Evolutionary conservation across 2,888 invertebrate genomes (phyloP).

Genomic region (Patella pellucida): DNA sequence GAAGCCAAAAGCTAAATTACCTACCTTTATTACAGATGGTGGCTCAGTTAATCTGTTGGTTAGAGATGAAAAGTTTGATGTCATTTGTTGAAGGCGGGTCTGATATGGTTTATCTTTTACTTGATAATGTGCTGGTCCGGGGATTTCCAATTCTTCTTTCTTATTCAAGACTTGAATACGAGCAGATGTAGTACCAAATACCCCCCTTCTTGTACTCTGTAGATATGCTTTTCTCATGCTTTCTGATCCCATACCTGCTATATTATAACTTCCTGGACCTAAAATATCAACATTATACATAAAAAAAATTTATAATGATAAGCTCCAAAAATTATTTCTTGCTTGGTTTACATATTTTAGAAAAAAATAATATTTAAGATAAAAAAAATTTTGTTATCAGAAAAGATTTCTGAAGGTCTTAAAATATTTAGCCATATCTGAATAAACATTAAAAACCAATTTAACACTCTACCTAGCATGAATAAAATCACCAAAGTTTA

Average conservation of each 20-base stretch:
- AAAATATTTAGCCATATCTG: too few species aligned
- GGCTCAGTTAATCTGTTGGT: constrained; percentile 54
- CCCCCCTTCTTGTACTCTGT: constrained; percentile 68
- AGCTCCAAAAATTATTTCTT: too few species aligned
- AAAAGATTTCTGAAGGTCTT: too few species aligned
- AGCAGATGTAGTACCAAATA: constrained; percentile 68
- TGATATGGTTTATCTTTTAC: constrained; percentile 60
- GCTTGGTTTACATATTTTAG: too few species aligned
- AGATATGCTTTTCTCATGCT: constrained; percentile 69
- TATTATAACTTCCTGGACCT: constrained; percentile 70
- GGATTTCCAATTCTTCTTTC: constrained; percentile 61
- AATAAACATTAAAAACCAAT: too few species aligned
- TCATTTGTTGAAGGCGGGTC: constrained; percentile 58
- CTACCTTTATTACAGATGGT: constrained; percentile 48
- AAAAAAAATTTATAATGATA: too few species aligned
- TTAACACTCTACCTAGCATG: too few species aligned
- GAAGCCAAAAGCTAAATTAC: background rate
- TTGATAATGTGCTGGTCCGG: constrained; percentile 69
- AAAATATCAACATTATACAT: too few species aligned
- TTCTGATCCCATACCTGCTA: constrained; percentile 68
- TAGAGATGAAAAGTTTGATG: constrained; percentile 68
- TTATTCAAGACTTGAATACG: constrained; percentile 57
- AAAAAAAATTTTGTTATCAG: too few species aligned
- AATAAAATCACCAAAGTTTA: too few species aligned
- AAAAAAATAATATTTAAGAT: too few species aligned